Base-by-base conservation (phyloP, 2,797 vertebrate genomes). In the Australoheros facetus region DNA sequence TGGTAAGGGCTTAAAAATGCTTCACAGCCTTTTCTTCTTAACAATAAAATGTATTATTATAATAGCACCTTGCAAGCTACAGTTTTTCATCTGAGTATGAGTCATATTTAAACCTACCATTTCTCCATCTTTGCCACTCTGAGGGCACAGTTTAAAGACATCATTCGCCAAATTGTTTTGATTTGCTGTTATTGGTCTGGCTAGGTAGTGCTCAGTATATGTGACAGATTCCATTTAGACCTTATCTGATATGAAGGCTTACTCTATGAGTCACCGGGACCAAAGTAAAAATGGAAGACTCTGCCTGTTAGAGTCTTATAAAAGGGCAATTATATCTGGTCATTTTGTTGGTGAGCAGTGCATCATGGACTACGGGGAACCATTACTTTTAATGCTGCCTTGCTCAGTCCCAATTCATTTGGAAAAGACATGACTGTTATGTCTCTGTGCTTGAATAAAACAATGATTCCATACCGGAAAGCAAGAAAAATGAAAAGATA, bases 151-250 rank as follows among this genome's bases (percentile, higher is more conserved):
- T 92, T 90, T 90, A 89, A 89, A 86, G 87, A 79, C 86, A 85
- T 84, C 53, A 78, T 85, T 91, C 71, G 53, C 69, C 72, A 82
- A 89, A 91, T 88, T 86, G 82, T 89, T 92, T 87, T 93, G 85
- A 93, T 94, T 93, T 92, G 91, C 83, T 84, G 85, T 92, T 93
- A 89, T 89, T 90, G 78, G 86, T 73, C 56, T 59, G 83, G 91
- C 81, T 84, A 90, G 79, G 87, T 81, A 88, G 84, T 7, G n/a
- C 87, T 90, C 83, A 70, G 71, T 90, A 76, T 77, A 82, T 90
- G 78, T 87, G 90, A 91, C 87, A 85, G 84, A 88, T 90, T 91
- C 87, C 89, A 92, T 94, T 93, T 92, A 89, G 85, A 83, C 83
- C 79, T 87, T 91, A 90, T 92, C 91, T 86, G 84, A 86, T 89